Percentiles rank a stretch among this genome's conserved stretches.
phyloP scores from a whole-genome alignment of 2,113 vertebrate species.

The Tauraco erythrolophus region DNA sequence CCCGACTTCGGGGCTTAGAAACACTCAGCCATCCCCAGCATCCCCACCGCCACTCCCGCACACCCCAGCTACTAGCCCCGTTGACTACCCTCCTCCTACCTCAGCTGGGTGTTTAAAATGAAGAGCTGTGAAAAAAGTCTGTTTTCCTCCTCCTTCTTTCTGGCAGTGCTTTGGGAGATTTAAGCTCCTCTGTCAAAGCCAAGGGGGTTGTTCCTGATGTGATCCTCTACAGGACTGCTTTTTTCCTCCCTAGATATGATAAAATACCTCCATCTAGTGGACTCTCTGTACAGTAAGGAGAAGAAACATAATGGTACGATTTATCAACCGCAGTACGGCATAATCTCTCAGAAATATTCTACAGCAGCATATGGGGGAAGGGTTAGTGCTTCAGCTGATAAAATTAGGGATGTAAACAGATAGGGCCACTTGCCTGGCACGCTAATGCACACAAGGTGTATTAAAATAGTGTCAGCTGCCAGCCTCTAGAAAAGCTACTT shows the following conservation, averaged over 20 bases:
- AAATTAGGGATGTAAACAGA: background rate
- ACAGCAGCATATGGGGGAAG: background rate
- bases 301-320: background rate
- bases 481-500: background rate
- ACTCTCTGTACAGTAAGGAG: background rate
- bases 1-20: background rate
- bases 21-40: background rate
- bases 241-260: background rate
- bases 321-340: background rate
- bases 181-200: conserved; percentile 6
- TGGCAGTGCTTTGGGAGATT: background rate
- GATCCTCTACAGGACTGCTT: background rate
- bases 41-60: accelerated
- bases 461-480: background rate
- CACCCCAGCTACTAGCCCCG: background rate
- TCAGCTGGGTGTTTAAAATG: background rate
- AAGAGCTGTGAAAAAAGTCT: background rate
- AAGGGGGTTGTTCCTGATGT: background rate
- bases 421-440: background rate
- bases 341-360: background rate
- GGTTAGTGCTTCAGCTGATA: background rate
- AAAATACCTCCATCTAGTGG: conserved; percentile 74
- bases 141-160: background rate
- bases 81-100: background rate
- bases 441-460: background rate